phyloP scores from a whole-genome alignment of 2,113 vertebrate species.

The Anhinga rufa region DNA sequence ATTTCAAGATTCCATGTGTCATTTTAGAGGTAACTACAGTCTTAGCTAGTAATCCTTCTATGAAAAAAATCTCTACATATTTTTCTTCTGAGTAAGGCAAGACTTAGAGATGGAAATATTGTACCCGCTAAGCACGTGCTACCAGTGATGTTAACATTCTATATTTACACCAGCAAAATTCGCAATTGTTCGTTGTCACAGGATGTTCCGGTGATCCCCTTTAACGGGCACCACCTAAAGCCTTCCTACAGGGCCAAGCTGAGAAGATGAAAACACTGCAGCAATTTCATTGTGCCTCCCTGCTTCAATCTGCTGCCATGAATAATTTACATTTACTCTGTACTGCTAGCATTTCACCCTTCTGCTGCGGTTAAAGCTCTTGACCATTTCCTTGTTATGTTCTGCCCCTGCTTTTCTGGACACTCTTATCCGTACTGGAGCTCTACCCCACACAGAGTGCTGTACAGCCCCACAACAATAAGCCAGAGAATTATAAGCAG shows the following conservation, averaged over 20 bases:
- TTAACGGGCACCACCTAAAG: not conserved
- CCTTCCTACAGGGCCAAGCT: not conserved
- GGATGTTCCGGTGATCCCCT: not conserved
- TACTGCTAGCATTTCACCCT: constrained; percentile 1
- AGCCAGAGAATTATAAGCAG: not conserved
- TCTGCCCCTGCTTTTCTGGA: not conserved
- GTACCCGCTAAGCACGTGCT: not conserved
- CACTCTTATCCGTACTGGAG: not conserved
- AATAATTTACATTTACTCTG: constrained; percentile 27
- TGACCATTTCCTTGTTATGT: not conserved
- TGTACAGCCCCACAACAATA: not conserved
- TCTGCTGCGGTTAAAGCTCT: not conserved
- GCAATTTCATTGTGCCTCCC: not conserved
- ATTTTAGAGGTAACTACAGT: not conserved
- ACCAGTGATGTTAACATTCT: not conserved
- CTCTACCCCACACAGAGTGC: not conserved
- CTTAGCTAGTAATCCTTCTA: not conserved
- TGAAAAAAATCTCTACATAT: not conserved
- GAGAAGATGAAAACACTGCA: not conserved
- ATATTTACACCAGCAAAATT: not conserved
- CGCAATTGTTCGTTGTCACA: not conserved
- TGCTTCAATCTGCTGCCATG: constrained; percentile 33
- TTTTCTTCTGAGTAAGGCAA: not conserved
- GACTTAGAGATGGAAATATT: constrained; percentile 2
- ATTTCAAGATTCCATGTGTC: not conserved